Conservation (phyloP, 64 coral and sea anemone species). For the Pachyseris speciosa region DNA sequence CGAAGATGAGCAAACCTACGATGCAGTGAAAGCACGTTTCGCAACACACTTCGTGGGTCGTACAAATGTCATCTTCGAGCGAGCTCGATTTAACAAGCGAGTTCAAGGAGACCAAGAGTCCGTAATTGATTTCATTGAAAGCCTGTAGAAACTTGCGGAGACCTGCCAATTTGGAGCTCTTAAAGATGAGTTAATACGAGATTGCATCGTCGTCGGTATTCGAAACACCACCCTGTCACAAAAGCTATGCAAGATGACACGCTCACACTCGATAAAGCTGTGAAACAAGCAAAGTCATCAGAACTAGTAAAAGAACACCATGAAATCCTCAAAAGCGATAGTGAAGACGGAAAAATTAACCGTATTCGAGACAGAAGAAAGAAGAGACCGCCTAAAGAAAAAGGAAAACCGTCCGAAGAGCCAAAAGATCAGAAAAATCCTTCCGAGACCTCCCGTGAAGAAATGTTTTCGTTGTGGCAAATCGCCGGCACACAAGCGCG, state of each 20-base stretch:
- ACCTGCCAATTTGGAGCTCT: too few relatives aligned
- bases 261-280: not conserved
- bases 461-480: slow-evolving; percentile 28
- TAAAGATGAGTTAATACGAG: slow-evolving; percentile 55
- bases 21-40: not conserved
- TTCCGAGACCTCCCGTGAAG: not conserved
- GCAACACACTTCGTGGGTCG: too few relatives aligned
- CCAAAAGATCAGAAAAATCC: not conserved
- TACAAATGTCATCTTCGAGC: slow-evolving; percentile 31
- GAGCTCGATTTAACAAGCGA: not conserved
- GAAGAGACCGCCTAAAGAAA: not conserved
- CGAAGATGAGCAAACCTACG: not conserved
- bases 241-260: slow-evolving; percentile 28
- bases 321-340: slow-evolving; percentile 19
- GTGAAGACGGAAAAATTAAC: not conserved
- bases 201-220: slow-evolving; percentile 36
- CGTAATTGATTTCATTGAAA: slow-evolving; percentile 27
- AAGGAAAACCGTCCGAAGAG: not conserved
- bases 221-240: slow-evolving; percentile 7
- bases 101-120: slow-evolving; percentile 3
- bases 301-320: slow-evolving; percentile 59
- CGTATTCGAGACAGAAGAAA: not conserved
- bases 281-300: not conserved
- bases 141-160: not conserved
- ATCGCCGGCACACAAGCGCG: slow-evolving; percentile 32